phyloP scores from a whole-genome alignment of 2,797 vertebrate species.

The Nannoperca obscura region DNA sequence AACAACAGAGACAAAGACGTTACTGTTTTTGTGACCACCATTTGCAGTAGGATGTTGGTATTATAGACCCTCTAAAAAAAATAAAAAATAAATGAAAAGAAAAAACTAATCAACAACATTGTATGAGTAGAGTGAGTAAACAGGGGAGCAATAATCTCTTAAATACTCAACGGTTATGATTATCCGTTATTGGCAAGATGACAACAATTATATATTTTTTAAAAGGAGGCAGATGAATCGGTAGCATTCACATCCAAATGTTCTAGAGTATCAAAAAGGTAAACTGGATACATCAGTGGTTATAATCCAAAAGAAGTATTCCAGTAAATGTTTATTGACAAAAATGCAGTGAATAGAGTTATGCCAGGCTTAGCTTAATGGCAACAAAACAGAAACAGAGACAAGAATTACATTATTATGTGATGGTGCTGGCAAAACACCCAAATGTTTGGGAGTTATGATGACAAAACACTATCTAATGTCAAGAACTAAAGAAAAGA shows the following conservation, averaged over 20 bases:
- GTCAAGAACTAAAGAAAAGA: conserved; percentile 39
- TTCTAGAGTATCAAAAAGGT: conserved; percentile 52
- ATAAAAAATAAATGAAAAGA: neutral
- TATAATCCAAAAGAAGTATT: conserved; percentile 49
- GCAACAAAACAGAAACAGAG: conserved; percentile 54
- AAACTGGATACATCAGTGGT: conserved; percentile 39
- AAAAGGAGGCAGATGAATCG: conserved; percentile 10
- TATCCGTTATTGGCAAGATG: conserved; percentile 34
- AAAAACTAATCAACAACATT: conserved; percentile 19
- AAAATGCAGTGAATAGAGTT: conserved; percentile 60
- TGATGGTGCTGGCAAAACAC: conserved; percentile 64
- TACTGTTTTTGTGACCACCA: conserved; percentile 17
- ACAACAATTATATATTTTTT: conserved; percentile 41
- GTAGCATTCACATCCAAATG: conserved; percentile 36
- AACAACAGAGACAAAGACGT: conserved; percentile 16
- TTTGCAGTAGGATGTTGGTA: conserved; percentile 15
- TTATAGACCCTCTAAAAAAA: conserved; percentile 7
- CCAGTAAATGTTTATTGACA: conserved; percentile 69
- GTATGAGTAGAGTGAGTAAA: conserved; percentile 22
- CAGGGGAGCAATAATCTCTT: conserved; percentile 7
- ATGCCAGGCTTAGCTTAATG: conserved; percentile 59
- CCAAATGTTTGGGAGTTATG: conserved; percentile 54
- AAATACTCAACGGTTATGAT: conserved; percentile 35
- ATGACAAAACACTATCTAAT: conserved; percentile 52
- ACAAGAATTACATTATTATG: conserved; percentile 54